A percentile compares a stretch with the other conserved stretches of the same genome.
These are phyloP conservation scores for Tauraco erythrolophus DNA, from an alignment of 2,113 vertebrate genomes.

Conservation along the genomic window DNA sequence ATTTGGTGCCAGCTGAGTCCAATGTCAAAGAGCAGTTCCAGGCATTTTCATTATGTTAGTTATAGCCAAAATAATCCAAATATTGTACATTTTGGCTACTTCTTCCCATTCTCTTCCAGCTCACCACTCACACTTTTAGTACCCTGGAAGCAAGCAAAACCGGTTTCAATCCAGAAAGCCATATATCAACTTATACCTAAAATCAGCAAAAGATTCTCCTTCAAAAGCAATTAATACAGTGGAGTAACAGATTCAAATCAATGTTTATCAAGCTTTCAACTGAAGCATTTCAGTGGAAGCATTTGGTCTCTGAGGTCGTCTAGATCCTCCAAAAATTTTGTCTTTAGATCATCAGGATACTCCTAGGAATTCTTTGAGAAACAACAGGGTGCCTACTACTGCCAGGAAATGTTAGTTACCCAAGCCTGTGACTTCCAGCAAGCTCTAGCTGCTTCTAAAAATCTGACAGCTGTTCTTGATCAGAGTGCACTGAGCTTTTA, in stretches of 20 bases:
- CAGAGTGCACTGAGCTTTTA: accelerated
- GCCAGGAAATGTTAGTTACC: background rate
- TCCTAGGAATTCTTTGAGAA: background rate
- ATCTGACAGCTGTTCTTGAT: background rate
- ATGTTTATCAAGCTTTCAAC: background rate
- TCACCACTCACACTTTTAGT: background rate
- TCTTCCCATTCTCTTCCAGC: background rate
- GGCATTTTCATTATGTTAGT: background rate
- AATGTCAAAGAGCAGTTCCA: background rate
- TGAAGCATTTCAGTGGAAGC: background rate
- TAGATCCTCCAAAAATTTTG: background rate
- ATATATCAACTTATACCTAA: background rate
- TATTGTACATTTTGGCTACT: background rate
- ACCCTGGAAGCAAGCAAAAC: background rate
- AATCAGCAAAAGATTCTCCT: background rate
- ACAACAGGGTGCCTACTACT: background rate
- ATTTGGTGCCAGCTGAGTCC: background rate
- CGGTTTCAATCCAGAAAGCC: background rate
- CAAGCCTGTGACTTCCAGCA: background rate
- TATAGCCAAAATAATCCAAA: conserved; percentile 31
- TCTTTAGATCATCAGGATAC: background rate
- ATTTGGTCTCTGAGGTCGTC: background rate
- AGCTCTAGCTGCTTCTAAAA: background rate
- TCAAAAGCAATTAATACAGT: background rate
- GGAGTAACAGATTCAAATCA: background rate